Evolutionary conservation across 2,797 vertebrate genomes (phyloP), one percentile per base, ranked within the genome.

Genomic region (Neoniphon sammara): DNA sequence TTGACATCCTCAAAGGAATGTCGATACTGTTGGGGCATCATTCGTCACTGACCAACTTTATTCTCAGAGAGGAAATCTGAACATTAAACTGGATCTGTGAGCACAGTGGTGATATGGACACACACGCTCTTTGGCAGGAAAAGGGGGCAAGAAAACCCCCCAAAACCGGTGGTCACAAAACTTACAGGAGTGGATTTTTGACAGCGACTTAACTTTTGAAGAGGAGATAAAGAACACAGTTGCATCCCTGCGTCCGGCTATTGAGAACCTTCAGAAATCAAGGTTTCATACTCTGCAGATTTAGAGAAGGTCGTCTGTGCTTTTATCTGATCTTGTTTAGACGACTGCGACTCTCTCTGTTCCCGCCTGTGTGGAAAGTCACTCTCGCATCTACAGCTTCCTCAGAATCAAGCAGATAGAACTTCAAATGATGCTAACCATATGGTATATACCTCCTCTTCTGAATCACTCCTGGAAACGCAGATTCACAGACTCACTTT

Each of bases 261-360:
- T 4, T 21, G 49, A 23, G 20, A 20, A 12, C 20, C 10, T 30
- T 62, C 20, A 52, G 60, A 60, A 39, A 56, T 68, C 52, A 47
- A 34, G 3, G 5, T 55, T 63, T 20, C 23, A 46, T 1, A 6
- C 49, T 52, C 20, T 9, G 21, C 20, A 11, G 49, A 52, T 70
- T 77, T 64, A 39, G 23, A 31, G 53, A 78, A 54, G 44, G 49
- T 70, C 52, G 52, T 59, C 42, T 27, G 34, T 39, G 66, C 76
- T 76, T 27, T 17, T 49, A 65, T 54, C 36, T 42, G 31, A 71
- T 36, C 53, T 46, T 31, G 49, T 59, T 54, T n/a, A 58, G 27
- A 39, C 54, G 21, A 5, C 47, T 20, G 47, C 18, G 20, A 20
- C 49, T 10, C 52, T 10, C 10, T 25, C 12, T 30, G 4, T 1